phyloP scores from a whole-genome alignment of 2,888 invertebrate genomes.

The Melinaea menophilus region DNA sequence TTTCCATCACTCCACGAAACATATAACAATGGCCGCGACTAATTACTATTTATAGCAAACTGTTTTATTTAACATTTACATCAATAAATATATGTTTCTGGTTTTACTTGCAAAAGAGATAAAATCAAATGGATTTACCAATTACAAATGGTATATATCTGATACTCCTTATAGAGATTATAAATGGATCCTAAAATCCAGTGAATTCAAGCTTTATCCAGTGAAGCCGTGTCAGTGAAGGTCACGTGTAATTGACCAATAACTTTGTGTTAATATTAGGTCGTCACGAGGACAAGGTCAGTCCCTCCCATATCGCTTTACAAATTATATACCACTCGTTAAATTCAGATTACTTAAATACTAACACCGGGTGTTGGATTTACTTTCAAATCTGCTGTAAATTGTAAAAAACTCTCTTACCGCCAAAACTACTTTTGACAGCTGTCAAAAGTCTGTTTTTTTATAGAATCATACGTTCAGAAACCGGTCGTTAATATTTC shows the following conservation, averaged over 20 bases:
- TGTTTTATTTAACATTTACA: background rate
- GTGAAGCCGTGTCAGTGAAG: slow-evolving; percentile 1
- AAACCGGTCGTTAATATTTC: too few relatives aligned
- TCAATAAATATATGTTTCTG: background rate
- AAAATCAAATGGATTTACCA: too few relatives aligned
- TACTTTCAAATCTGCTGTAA: too few relatives aligned
- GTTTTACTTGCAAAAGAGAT: too few relatives aligned
- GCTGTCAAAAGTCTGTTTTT: too few relatives aligned
- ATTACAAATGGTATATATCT: too few relatives aligned
- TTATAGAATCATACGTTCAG: too few relatives aligned
- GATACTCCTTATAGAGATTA: too few relatives aligned
- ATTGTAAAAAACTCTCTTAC: too few relatives aligned
- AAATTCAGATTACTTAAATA: background rate
- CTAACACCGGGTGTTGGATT: too few relatives aligned
- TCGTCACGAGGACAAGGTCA: slow-evolving; percentile 5
- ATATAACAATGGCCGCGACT: background rate
- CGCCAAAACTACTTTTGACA: too few relatives aligned
- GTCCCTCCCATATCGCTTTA: background rate
- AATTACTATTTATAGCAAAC: slow-evolving; percentile 3
- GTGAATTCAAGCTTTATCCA: background rate
- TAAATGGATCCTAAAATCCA: background rate
- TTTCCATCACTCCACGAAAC: background rate
- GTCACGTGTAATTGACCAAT: background rate
- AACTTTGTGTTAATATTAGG: slow-evolving; percentile 3
- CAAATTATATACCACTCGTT: background rate